Evolutionary conservation across 1,140 invertebrate species (phyloP), one percentile per base, ranked within the genome.

Genomic region (Thaumatotibia leucotreta): DNA sequence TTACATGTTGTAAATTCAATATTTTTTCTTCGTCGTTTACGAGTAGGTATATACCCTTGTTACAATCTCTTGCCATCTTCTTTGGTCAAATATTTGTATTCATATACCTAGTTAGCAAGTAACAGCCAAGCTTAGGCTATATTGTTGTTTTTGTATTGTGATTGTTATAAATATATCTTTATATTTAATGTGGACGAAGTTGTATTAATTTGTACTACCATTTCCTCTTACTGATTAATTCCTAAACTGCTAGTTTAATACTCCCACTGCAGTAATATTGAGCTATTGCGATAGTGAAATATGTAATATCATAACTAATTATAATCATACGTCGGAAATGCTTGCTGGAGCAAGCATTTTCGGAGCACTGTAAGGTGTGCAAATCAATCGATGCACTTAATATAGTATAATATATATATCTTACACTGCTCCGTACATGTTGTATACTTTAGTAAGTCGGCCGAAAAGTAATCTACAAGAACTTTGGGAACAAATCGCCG

Each of bases 111-210:
- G 9, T 24, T 63, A 63, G 35, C 49, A 29, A 49, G 31, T n/a
- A 39, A 31, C 27, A 64, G 39, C 27, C 27, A 33, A 39, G 22
- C 23, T 35, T 33, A 39, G 32, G 45, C 45, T 49, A 64, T 11
- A 50, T 64, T 64, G 63, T 64, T 64, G 63, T 64, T 64, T 64
- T 64, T 64, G 63, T 52, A 64, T 52, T 64, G 39, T 52, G 63
- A 39, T 64, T 64, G 45, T 64, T 50, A 64, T 32, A 31, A 22
- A 64, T 32, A 64, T 49, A 64, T 45, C 0, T 45, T 45, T 50
- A 64, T 64, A 64, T 64, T 64, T 64, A 52, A 50, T 52, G 63
- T 64, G 63, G 63, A 64, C 6, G 3, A 50, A 11, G 14, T n/a
- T 31, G 39, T 64, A 49, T 52, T 39, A 50, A 9, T 64, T 52